Evolutionary conservation across 2,113 vertebrate species (phyloP).

Genomic region (Macrotus californicus): DNA sequence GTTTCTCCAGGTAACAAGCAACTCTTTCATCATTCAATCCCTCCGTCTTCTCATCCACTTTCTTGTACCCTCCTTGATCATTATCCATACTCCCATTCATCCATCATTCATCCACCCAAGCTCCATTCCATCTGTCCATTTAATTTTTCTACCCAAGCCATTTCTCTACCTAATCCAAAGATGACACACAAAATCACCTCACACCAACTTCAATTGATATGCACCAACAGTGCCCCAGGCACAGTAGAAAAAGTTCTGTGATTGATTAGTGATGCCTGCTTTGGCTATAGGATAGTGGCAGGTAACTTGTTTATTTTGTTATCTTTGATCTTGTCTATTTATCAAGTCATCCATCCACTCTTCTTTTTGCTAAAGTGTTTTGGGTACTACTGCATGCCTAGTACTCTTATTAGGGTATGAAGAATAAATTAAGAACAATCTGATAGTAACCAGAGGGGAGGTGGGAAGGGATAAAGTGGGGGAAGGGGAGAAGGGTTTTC

Average conservation of each 20-base stretch:
- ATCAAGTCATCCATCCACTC: background rate
- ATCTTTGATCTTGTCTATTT: background rate
- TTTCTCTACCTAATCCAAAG: background rate
- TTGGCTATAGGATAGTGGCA: background rate
- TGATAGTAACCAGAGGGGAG: no score
- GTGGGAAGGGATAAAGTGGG: no score
- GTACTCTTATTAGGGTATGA: background rate
- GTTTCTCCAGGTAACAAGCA: constrained; percentile 81
- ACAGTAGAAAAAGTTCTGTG: background rate
- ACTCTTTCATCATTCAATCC: accelerated
- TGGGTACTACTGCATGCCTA: background rate
- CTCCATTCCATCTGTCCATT: background rate
- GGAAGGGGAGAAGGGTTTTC: no score
- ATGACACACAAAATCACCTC: background rate
- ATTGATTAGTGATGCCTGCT: constrained; percentile 12
- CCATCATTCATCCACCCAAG: no score
- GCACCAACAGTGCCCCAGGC: background rate
- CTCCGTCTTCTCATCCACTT: background rate
- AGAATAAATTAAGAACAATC: background rate
- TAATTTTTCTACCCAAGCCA: background rate
- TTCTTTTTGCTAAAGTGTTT: background rate
- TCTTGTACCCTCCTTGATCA: background rate
- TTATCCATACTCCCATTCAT: background rate
- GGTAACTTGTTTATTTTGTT: background rate
- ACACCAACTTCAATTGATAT: background rate